Percentiles rank a stretch among this genome's conserved stretches.
These are phyloP conservation scores for Peucedramus taeniatus DNA, from an alignment of 2,113 vertebrate genomes.

Conservation along the genomic window DNA sequence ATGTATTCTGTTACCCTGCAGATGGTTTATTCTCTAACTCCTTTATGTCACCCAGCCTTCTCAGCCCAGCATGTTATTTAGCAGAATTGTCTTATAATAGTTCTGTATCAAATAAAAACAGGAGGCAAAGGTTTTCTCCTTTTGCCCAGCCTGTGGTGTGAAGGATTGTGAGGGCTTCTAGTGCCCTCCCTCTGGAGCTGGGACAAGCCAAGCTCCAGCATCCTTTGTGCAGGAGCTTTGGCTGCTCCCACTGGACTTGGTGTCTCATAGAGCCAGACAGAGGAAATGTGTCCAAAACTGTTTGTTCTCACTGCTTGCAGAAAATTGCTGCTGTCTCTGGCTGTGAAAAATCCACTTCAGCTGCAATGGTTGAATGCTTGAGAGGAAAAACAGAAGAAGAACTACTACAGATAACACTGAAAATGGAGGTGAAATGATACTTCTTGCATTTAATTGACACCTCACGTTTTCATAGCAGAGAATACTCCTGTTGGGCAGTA, in stretches of 20 bases:
- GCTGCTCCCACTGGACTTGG: background rate
- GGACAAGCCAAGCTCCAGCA: background rate
- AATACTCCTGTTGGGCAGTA: background rate
- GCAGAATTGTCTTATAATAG: background rate
- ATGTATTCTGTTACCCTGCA: background rate
- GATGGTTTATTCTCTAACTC: background rate
- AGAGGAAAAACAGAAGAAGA: constrained; percentile 43
- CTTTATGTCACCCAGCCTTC: background rate
- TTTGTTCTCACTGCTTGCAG: background rate
- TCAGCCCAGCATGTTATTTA: background rate
- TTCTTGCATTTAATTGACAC: background rate
- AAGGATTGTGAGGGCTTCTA: background rate
- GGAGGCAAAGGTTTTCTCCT: background rate
- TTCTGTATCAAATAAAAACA: background rate
- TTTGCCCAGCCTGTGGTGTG: background rate
- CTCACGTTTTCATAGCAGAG: background rate
- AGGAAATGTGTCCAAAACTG: background rate
- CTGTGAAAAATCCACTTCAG: constrained; percentile 15
- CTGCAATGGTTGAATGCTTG: constrained; percentile 28
- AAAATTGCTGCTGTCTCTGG: background rate
- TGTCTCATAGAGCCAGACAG: background rate
- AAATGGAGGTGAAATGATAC: background rate
- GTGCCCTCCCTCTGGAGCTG: background rate
- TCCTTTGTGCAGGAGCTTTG: background rate
- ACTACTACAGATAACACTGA: background rate